Base-by-base conservation (phyloP, 2,888 invertebrate species). In the Phalera bucephala region DNA sequence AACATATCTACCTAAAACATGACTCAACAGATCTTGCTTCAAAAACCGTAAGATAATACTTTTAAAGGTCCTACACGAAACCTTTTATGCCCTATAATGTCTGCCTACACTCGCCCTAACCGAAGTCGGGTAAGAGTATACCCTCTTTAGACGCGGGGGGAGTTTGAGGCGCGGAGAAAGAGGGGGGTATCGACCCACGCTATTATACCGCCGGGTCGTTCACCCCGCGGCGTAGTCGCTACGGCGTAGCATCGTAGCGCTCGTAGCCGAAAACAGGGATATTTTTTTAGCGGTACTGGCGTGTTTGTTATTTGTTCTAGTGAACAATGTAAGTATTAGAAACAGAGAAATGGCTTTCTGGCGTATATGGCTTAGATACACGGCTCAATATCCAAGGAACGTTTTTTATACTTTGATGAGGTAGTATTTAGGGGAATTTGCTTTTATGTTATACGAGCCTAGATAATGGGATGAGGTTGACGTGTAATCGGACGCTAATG, bases 111-210 rank as follows among this genome's bases (percentile, higher is more conserved):
- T 75, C 76, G 70, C 72, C 76, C 70, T 66, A 68, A 65, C 62
- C 62, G 64, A 60, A 64, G 61, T 56, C 59, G 61, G 69, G 63
- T 57, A 58, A 62, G 58, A 13, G 27, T 62, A 63, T 58, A 61
- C 67, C 65, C 64, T 63, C 61, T 66, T 60, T 63, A 61, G 52
- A 51, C 56, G 57, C 52, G 47, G 50, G 39, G 44, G 46, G n/a
- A n/a, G n/a, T n/a, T n/a, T n/a, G n/a, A n/a, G n/a, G 17, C 51
- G 43, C 44, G 36, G 39, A 43, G 57, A 46, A 59, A 44, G 38
- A 48, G 41, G 54, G 58, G 77, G 79, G 61, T 87, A 87, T 86
- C 87, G 87, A 87, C 86, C 85, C 67, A 70, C 69, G 64, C 69
- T 67, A 70, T 73, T 71, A 70, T 65, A 65, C 63, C 69, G 59